Percentiles rank a stretch among this genome's conserved stretches.
Conservation (phyloP, 2,888 invertebrate species). For the Selenia dentaria region DNA sequence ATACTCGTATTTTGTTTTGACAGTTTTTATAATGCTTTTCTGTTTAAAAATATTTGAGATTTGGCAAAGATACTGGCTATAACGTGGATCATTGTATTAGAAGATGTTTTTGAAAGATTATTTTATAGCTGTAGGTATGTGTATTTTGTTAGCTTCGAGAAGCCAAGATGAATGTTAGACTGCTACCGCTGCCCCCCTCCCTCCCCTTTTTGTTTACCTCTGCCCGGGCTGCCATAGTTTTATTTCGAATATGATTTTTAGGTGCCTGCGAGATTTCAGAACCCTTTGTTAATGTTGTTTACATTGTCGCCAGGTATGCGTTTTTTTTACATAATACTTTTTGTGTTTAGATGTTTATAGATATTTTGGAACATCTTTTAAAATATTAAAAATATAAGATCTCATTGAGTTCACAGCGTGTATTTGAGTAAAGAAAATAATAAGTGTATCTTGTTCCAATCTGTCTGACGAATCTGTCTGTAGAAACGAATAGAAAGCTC, state of each 20-base stretch:
- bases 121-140: conserved; percentile 81
- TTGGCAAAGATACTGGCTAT: conserved; percentile 76
- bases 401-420: too few relatives aligned
- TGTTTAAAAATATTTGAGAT: too few relatives aligned
- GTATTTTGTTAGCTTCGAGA: conserved; percentile 84
- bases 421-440: too few relatives aligned
- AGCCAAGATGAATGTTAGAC: conserved; percentile 84
- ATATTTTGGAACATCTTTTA: conserved; percentile 46
- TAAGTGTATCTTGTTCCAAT: too few relatives aligned
- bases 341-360: conserved; percentile 50
- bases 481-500: too few relatives aligned
- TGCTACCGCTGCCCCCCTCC: conserved; percentile 74
- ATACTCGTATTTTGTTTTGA: conserved; percentile 28
- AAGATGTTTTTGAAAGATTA: conserved; percentile 61
- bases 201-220: conserved; percentile 74
- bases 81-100: conserved; percentile 65
- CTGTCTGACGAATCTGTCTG: too few relatives aligned
- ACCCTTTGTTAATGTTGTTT: conserved; percentile 84
- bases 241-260: conserved; percentile 78
- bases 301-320: conserved; percentile 85
- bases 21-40: conserved; percentile 14
- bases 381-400: too few relatives aligned
- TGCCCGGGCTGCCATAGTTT: conserved; percentile 82
- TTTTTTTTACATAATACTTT: conserved; percentile 72
- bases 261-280: conserved; percentile 81